A percentile compares a stretch with the other conserved stretches of the same genome.
phyloP scores from a whole-genome alignment of 2,113 vertebrate genomes.

The Bubo scandiacus region DNA sequence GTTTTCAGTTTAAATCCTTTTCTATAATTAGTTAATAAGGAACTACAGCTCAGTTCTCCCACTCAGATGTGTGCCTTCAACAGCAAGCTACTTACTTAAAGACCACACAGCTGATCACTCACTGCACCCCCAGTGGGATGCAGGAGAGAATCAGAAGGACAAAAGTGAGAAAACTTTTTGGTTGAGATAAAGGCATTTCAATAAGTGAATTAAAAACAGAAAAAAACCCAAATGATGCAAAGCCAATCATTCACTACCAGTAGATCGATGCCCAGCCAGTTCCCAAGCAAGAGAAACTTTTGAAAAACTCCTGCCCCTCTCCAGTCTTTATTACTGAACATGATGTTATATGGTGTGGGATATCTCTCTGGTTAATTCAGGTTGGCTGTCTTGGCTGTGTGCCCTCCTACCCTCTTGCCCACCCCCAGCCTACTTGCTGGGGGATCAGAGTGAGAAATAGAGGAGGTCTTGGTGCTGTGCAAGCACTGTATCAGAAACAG shows the following conservation, averaged over 20 bases:
- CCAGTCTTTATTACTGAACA: background rate
- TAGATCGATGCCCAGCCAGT: background rate
- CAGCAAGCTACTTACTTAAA: background rate
- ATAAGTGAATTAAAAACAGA: background rate
- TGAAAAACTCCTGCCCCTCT: background rate
- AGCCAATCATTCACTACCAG: accelerated
- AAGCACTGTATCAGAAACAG: background rate
- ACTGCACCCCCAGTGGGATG: accelerated
- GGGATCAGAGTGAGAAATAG: background rate
- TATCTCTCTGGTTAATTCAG: background rate
- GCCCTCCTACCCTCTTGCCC: background rate
- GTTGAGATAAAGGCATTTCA: background rate
- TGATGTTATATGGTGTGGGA: background rate
- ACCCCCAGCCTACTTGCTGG: accelerated
- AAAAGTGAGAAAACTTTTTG: background rate
- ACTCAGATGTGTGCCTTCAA: background rate
- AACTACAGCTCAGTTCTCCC: background rate
- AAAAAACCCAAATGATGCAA: background rate
- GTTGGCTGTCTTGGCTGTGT: background rate
- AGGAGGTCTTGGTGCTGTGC: background rate
- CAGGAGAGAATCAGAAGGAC: background rate
- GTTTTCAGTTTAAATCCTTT: background rate
- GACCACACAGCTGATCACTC: background rate
- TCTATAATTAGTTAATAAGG: background rate
- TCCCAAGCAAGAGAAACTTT: background rate